These are phyloP conservation scores for Drosophila grimshawi DNA, from an alignment of 1,140 invertebrate species.

Conservation along the genomic window DNA sequence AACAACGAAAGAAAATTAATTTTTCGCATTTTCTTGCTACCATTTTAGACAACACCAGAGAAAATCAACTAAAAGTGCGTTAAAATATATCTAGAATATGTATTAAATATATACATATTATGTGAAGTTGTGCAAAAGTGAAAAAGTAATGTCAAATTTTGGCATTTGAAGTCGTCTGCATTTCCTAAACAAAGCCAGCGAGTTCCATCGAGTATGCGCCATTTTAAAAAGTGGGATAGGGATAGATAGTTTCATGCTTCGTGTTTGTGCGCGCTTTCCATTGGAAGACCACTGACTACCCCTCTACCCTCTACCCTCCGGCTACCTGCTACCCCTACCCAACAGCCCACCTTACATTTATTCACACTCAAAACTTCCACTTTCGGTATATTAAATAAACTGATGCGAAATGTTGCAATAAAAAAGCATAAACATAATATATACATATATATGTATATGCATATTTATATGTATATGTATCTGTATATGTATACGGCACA, in stretches of 20 bases:
- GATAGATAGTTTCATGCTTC: constrained; percentile 77
- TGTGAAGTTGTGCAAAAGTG: neutral
- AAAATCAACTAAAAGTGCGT: constrained; percentile 40
- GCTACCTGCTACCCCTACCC: neutral
- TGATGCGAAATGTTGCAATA: constrained; percentile 59
- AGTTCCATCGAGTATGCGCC: constrained; percentile 66
- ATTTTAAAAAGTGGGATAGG: constrained; percentile 82
- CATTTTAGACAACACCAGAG: constrained; percentile 29
- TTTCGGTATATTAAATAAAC: constrained; percentile 65
- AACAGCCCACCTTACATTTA: neutral
- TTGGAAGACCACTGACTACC: constrained; percentile 58
- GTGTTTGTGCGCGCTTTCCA: constrained; percentile 77
- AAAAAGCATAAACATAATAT: constrained; percentile 47
- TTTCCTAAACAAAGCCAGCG: constrained; percentile 80
- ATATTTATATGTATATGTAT: too few relatives aligned
- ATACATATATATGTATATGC: neutral
- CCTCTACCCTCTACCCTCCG: neutral
- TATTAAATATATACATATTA: neutral
- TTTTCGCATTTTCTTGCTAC: constrained; percentile 24
- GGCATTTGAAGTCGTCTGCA: constrained; percentile 62
- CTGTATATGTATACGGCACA: neutral
- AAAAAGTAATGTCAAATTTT: constrained; percentile 4
- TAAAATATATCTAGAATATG: neutral
- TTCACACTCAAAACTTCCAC: constrained; percentile 24
- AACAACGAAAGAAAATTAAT: constrained; percentile 61